A percentile compares a stretch with the other conserved stretches of the same genome.
These are phyloP conservation scores for Hydrolagus affinis DNA, from an alignment of 2,113 vertebrate species.

Conservation along the genomic window DNA sequence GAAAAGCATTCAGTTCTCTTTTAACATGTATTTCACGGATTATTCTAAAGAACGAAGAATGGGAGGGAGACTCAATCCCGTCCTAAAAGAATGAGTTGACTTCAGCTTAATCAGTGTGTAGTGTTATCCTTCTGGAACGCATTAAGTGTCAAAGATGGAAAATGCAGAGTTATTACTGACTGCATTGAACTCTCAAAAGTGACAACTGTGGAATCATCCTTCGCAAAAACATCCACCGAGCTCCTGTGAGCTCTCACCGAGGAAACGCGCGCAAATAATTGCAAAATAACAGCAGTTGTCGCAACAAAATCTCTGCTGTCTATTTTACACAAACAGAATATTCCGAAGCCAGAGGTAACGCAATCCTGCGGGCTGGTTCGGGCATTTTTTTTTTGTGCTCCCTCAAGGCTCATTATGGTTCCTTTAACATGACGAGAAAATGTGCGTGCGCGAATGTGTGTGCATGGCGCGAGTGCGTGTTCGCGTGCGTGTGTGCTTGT, in stretches of 20 bases:
- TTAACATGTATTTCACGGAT: slow-evolving; percentile 22
- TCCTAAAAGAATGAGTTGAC: neutral
- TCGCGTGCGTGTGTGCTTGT: neutral
- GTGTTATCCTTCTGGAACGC: neutral
- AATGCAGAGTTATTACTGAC: neutral
- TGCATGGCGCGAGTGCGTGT: neutral
- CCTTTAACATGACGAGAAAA: slow-evolving; percentile 1
- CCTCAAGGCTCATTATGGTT: neutral
- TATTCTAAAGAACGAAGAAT: neutral
- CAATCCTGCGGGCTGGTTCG: neutral
- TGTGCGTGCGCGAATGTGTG: neutral
- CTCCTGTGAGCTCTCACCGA: neutral
- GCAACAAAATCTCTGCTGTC: slow-evolving; percentile 35
- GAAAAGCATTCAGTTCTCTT: neutral
- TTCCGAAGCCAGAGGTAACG: slow-evolving; percentile 43
- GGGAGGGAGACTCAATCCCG: neutral
- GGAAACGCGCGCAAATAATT: neutral
- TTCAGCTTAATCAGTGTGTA: neutral
- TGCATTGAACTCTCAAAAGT: slow-evolving; percentile 20
- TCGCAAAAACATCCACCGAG: neutral
- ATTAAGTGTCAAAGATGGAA: neutral
- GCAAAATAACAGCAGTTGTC: neutral
- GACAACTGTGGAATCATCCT: neutral
- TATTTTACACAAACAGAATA: slow-evolving; percentile 43
- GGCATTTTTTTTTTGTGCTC: neutral